Conservation (phyloP, 2,888 invertebrate genomes). For the Drosophila tanythrix region DNA sequence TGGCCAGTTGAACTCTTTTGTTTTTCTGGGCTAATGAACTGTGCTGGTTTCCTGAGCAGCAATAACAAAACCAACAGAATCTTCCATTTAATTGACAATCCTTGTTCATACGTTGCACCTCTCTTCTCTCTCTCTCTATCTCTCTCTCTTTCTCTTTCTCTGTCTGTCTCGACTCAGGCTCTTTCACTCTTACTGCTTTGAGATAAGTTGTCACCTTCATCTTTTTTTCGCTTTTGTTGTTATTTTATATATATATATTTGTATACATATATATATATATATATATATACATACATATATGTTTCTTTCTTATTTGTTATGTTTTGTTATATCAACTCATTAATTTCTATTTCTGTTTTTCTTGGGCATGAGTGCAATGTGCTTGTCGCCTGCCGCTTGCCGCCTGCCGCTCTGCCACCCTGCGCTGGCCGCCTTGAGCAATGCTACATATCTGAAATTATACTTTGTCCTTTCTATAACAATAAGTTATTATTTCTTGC, state of each 20-base stretch:
- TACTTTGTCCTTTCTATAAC: conserved; percentile 81
- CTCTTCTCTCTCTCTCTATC: neutral
- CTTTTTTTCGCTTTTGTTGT: conserved; percentile 11
- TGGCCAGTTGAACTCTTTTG: conserved; percentile 12
- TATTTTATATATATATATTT: conserved; percentile 1
- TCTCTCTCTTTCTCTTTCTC: neutral
- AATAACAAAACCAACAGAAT: conserved; percentile 11
- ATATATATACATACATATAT: neutral
- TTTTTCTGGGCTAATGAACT: conserved; percentile 38
- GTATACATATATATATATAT: conserved; percentile 2
- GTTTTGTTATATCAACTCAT: conserved; percentile 72
- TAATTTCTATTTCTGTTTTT: conserved; percentile 78
- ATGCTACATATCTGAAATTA: conserved; percentile 75
- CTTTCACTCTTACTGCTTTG: conserved; percentile 8
- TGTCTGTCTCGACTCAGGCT: neutral
- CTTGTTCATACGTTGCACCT: conserved; percentile 20
- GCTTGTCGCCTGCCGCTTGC: conserved; percentile 27
- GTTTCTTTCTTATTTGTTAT: conserved; percentile 15
- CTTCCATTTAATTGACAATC: conserved; percentile 49
- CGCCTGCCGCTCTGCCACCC: conserved; percentile 2
- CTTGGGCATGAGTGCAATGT: conserved; percentile 66
- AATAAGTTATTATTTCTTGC: conserved; percentile 79
- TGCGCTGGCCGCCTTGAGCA: conserved; percentile 40
- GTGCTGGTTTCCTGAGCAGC: conserved; percentile 9
- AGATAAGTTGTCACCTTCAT: conserved; percentile 47